These are phyloP conservation scores for Tapirus terrestris DNA, from an alignment of 2,113 vertebrate species.

Conservation along the genomic window DNA sequence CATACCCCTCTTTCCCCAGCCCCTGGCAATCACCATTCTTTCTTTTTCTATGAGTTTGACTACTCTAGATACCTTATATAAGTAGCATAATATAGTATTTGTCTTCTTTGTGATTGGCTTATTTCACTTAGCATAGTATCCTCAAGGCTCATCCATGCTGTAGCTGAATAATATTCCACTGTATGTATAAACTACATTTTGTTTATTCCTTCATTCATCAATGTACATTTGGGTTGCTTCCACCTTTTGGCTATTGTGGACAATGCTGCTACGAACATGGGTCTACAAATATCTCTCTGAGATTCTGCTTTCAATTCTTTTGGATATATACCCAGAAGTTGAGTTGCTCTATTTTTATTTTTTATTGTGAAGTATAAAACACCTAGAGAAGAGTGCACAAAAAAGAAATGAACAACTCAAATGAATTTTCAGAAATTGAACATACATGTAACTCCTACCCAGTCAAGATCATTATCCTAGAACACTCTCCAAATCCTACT, in stretches of 20 bases:
- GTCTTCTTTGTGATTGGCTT: neutral
- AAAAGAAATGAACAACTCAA: neutral
- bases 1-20: neutral
- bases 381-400: neutral
- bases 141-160: neutral
- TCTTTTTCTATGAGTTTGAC: neutral
- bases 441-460: neutral
- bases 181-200: neutral
- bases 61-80: neutral
- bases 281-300: neutral
- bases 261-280: neutral
- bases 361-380: neutral
- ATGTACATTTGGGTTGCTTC: neutral
- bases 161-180: neutral
- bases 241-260: neutral
- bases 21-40: neutral
- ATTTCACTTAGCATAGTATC: neutral
- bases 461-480: neutral
- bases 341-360: neutral
- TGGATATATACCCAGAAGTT: neutral
- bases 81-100: neutral
- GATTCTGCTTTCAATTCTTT: neutral
- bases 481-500: neutral
- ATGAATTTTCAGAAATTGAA: slow-evolving; percentile 23
- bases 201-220: neutral